Conservation (phyloP, 1,140 invertebrate genomes). For the Kradibia gibbosae region DNA sequence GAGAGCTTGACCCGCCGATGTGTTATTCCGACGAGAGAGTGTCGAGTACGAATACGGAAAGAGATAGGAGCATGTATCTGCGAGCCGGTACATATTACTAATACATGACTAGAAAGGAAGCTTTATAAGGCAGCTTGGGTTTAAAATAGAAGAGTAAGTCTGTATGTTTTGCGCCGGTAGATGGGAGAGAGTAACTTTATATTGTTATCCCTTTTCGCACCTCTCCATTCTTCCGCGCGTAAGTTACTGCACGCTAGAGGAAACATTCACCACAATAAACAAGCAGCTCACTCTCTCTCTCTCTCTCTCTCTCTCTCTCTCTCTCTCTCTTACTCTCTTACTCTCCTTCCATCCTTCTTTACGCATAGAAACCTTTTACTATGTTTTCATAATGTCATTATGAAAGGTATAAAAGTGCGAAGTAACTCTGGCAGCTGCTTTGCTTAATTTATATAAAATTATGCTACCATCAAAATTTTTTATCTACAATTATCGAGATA, state of each 20-base stretch:
- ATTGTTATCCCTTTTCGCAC: conserved; percentile 74
- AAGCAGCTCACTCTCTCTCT: conserved; percentile 61
- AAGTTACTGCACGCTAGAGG: conserved; percentile 44
- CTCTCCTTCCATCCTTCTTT: background rate
- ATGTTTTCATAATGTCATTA: background rate
- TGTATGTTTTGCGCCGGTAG: conserved; percentile 54
- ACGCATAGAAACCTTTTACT: too few relatives aligned
- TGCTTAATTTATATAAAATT: background rate
- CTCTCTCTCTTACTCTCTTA: background rate
- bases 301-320: background rate
- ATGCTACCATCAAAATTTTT: too few relatives aligned
- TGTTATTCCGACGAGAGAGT: background rate
- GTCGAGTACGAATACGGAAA: background rate
- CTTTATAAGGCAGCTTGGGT: background rate
- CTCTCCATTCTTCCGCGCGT: conserved; percentile 62
- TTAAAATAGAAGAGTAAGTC: conserved; percentile 21
- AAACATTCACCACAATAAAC: conserved; percentile 65
- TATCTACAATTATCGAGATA: too few relatives aligned
- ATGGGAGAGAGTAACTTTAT: conserved; percentile 68
- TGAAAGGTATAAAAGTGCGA: background rate
- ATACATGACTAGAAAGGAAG: background rate
- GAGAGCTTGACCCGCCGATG: background rate
- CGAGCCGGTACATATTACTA: background rate
- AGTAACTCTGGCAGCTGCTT: background rate
- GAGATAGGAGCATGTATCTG: background rate